Percentiles rank a stretch among this genome's conserved stretches.
phyloP scores from a whole-genome alignment of 1,140 invertebrate genomes.

The Artemia franciscana region DNA sequence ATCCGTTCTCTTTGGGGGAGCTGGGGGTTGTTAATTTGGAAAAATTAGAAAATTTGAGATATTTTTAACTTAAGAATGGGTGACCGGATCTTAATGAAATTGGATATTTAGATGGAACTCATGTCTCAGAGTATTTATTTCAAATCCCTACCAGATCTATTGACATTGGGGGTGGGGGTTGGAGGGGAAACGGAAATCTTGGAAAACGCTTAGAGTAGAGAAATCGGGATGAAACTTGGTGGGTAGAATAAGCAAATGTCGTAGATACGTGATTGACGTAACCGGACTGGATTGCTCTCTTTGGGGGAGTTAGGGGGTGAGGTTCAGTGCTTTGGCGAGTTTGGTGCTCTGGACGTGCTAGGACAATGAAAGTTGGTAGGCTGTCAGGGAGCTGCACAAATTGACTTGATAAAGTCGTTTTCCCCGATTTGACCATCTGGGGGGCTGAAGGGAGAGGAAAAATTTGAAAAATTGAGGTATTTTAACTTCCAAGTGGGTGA shows the following conservation, averaged over 20 bases:
- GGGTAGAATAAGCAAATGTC: background rate
- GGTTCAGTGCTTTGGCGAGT: background rate
- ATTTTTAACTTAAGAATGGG: too few relatives aligned
- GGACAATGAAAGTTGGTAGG: background rate
- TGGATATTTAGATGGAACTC: too few relatives aligned
- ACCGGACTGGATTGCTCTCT: background rate
- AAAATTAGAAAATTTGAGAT: too few relatives aligned
- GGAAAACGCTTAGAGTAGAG: background rate
- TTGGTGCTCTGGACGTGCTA: background rate
- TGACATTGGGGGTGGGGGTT: too few relatives aligned
- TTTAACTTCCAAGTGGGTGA: too few relatives aligned
- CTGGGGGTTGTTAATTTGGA: too few relatives aligned
- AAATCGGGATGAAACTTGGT: background rate
- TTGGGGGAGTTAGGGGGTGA: background rate
- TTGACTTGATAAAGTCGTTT: background rate
- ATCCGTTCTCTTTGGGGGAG: too few relatives aligned
- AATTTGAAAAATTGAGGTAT: background rate
- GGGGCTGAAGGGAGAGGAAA: background rate
- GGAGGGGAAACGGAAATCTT: too few relatives aligned
- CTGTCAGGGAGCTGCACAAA: background rate
- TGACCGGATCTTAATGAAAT: too few relatives aligned
- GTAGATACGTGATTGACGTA: background rate
- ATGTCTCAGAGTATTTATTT: too few relatives aligned
- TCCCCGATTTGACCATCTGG: background rate
- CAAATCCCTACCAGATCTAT: too few relatives aligned